Percentiles rank a stretch among this genome's conserved stretches.
Conservation (phyloP, 2,797 vertebrate genomes). For the Darevskia mixta region DNA sequence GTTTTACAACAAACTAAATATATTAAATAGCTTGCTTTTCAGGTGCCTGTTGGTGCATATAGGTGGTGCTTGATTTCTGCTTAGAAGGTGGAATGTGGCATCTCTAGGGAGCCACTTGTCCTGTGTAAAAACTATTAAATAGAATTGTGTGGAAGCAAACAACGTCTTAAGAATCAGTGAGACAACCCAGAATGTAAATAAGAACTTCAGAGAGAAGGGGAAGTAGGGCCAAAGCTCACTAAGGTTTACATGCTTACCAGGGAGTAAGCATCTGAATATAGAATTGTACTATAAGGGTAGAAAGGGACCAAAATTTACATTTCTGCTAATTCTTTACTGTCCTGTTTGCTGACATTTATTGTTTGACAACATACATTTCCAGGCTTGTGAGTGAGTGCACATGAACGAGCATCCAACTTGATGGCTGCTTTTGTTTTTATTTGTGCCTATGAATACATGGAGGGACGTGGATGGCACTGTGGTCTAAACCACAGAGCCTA, state of each 20-base stretch:
- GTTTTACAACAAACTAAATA: slow-evolving; percentile 61
- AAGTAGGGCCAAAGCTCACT: slow-evolving; percentile 41
- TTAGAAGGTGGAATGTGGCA: slow-evolving; percentile 31
- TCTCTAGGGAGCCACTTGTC: slow-evolving; percentile 52
- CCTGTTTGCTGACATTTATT: slow-evolving; percentile 22
- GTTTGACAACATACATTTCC: slow-evolving; percentile 43
- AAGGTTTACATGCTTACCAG: no score
- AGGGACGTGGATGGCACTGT: no score
- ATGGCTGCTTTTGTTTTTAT: neutral
- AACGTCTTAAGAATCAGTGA: slow-evolving; percentile 63
- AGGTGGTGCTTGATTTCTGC: slow-evolving; percentile 61
- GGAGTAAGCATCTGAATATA: no score
- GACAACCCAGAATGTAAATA: slow-evolving; percentile 61
- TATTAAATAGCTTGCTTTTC: slow-evolving; percentile 61
- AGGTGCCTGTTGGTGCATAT: slow-evolving; percentile 34
- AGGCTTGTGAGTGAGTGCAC: neutral
- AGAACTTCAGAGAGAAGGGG: slow-evolving; percentile 57
- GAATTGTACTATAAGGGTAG: neutral
- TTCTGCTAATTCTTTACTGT: slow-evolving; percentile 41
- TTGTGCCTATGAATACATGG: neutral
- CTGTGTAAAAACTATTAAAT: slow-evolving; percentile 50
- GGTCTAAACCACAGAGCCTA: no score
- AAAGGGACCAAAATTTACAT: neutral
- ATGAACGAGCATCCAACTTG: neutral
- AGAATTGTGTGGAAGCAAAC: slow-evolving; percentile 50